Conservation (phyloP, 1,140 invertebrate species). For the Meteorus sp. region DNA sequence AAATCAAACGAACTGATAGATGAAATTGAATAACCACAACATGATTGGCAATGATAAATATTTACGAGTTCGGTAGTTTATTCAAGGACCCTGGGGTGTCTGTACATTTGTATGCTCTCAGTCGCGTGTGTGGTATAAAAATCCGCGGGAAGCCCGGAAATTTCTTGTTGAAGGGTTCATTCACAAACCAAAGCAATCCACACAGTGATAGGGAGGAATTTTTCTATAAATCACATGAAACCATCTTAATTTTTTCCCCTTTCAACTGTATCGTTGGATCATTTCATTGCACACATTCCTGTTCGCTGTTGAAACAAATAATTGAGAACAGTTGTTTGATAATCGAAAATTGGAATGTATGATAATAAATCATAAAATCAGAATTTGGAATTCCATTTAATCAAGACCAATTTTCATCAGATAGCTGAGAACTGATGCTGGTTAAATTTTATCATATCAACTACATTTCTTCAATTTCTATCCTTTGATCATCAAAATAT, state of each 20-base stretch:
- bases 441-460: neutral
- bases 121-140: too few species aligned
- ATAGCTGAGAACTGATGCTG: neutral
- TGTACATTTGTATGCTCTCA: too few species aligned
- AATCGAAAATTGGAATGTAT: neutral
- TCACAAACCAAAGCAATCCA: too few species aligned
- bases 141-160: too few species aligned
- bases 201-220: too few species aligned
- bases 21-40: conserved; percentile 9
- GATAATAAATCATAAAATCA: neutral
- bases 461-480: too few species aligned
- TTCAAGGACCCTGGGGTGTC: neutral
- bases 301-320: neutral
- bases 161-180: too few species aligned
- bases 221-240: too few species aligned
- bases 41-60: conserved; percentile 17
- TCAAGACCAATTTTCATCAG: too few species aligned
- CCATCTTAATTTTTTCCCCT: neutral
- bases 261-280: neutral
- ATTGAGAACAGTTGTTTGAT: too few species aligned
- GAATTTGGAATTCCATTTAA: too few species aligned
- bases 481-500: too few species aligned
- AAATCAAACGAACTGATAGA: neutral
- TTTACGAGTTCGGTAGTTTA: conserved; percentile 15
- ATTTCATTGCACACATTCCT: neutral